Evolutionary conservation across 1,140 invertebrate species (phyloP).

Genomic region (Drosophila nasuta): DNA sequence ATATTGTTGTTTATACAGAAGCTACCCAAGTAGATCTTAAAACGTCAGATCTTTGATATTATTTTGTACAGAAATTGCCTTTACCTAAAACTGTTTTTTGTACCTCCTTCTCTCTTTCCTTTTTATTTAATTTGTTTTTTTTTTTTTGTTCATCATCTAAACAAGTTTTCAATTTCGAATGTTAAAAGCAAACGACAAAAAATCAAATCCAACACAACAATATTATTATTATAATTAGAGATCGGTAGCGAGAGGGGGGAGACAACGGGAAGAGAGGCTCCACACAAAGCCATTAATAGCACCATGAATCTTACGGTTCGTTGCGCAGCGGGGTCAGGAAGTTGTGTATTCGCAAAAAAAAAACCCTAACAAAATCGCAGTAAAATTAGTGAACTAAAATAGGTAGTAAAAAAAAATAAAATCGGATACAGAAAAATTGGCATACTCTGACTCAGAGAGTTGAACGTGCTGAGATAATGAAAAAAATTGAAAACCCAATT

Average conservation of each 20-base stretch:
- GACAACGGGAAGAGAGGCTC: not conserved
- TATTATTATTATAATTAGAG: constrained; percentile 82
- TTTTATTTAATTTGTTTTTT: not conserved
- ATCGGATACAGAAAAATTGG: constrained; percentile 32
- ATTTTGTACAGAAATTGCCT: constrained; percentile 44
- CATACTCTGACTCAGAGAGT: constrained; percentile 46
- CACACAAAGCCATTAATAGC: constrained; percentile 69
- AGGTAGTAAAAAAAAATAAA: constrained; percentile 27
- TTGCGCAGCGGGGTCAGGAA: constrained; percentile 77
- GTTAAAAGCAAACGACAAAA: constrained; percentile 34
- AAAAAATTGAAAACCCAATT: constrained; percentile 31
- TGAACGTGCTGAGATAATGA: constrained; percentile 41
- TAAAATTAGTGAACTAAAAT: constrained; percentile 35
- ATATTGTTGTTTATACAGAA: constrained; percentile 51
- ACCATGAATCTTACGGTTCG: constrained; percentile 66
- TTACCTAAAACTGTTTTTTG: constrained; percentile 20
- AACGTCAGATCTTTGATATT: constrained; percentile 46
- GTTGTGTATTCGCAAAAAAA: constrained; percentile 62
- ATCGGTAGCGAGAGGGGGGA: constrained; percentile 36
- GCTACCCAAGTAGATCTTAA: constrained; percentile 45
- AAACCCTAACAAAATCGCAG: constrained; percentile 29
- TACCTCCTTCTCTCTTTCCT: constrained; percentile 23
- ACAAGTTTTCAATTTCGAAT: constrained; percentile 65
- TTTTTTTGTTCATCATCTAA: constrained; percentile 38
- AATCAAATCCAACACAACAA: constrained; percentile 57